These are phyloP conservation scores for Bufo bufo DNA, from an alignment of 2,113 vertebrate species.

Conservation along the genomic window DNA sequence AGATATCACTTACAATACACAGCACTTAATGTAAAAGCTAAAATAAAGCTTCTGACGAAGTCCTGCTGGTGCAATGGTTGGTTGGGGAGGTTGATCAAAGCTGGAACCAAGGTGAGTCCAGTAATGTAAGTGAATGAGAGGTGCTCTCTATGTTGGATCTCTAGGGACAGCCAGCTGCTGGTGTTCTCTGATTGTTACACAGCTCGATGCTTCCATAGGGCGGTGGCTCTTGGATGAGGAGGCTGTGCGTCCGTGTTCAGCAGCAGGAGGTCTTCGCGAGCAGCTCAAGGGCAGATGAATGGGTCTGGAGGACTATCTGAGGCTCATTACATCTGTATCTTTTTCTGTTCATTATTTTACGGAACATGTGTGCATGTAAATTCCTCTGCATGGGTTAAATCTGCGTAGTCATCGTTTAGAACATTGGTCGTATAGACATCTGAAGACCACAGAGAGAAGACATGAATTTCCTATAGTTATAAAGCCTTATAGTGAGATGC, in stretches of 20 bases:
- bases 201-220: conserved; percentile 45
- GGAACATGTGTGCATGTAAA: background rate
- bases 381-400: background rate
- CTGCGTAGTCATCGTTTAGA: background rate
- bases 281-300: conserved; percentile 29
- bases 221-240: conserved; percentile 39
- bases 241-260: background rate
- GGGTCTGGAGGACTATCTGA: background rate
- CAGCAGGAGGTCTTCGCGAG: background rate
- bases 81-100: conserved; percentile 16
- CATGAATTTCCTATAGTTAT: background rate
- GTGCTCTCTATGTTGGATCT: conserved; percentile 1
- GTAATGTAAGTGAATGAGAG: background rate
- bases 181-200: conserved; percentile 38
- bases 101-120: conserved; percentile 13
- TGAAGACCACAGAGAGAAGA: background rate
- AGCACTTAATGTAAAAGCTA: background rate
- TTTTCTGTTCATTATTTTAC: background rate
- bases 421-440: background rate
- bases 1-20: conserved; percentile 25
- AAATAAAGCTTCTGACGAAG: background rate
- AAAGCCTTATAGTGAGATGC: too few species aligned
- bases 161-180: conserved; percentile 33
- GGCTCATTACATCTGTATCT: background rate
- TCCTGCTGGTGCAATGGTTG: background rate